Evolutionary conservation across 1,140 invertebrate genomes (phyloP).

Genomic region (Coboldia fuscipes): DNA sequence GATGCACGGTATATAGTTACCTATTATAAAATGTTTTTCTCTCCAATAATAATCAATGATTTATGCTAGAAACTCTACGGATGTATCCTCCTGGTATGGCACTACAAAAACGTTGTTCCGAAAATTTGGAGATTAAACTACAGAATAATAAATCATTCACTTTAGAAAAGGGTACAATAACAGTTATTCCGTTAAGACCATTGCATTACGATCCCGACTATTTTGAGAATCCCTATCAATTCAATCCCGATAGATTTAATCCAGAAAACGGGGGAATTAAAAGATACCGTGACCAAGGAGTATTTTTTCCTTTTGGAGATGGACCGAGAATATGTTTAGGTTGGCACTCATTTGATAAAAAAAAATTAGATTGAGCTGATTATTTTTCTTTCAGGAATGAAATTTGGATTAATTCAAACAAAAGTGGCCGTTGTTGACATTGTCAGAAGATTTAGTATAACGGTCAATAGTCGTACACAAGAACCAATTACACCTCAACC

Average conservation of each 20-base stretch:
- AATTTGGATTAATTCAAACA: conserved; percentile 12
- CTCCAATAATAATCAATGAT: neutral
- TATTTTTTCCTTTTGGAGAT: conserved; percentile 33
- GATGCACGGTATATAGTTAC: conserved; percentile 10
- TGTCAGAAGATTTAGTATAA: conserved; percentile 10
- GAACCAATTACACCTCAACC: no score
- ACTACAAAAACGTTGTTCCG: conserved; percentile 23
- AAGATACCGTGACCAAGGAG: conserved; percentile 10
- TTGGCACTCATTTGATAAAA: conserved; percentile 6
- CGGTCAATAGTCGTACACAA: no score
- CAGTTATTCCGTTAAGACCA: conserved; percentile 32
- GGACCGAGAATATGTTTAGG: conserved; percentile 39
- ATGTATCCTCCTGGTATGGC: conserved; percentile 28
- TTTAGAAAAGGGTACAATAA: conserved; percentile 21
- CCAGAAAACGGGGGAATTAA: conserved; percentile 19
- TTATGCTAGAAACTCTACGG: conserved; percentile 23
- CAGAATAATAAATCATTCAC: conserved; percentile 10
- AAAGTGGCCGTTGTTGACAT: conserved; percentile 14
- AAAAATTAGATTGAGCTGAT: neutral
- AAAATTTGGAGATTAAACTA: conserved; percentile 16
- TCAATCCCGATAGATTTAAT: conserved; percentile 35
- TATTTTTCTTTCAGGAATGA: conserved; percentile 8
- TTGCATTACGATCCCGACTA: conserved; percentile 41
- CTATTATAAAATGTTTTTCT: conserved; percentile 1
- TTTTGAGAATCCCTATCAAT: conserved; percentile 40